Conservation (phyloP, 2,888 invertebrate species). For the Tachystola acroxantha region DNA sequence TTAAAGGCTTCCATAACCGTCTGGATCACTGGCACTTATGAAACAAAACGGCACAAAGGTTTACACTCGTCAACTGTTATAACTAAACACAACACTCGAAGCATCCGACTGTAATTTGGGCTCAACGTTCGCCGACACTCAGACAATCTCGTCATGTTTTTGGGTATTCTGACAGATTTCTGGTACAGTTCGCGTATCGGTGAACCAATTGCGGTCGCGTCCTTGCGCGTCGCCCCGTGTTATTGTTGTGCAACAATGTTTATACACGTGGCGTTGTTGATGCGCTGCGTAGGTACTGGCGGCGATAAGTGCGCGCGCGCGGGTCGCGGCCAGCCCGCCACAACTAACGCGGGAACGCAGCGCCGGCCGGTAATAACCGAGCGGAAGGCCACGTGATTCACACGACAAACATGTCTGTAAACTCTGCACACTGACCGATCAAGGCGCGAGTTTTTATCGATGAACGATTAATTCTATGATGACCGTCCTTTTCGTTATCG, state of each 20-base stretch:
- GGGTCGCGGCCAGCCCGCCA: constrained; percentile 52
- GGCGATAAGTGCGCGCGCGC: constrained; percentile 58
- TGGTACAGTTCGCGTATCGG: too few relatives aligned
- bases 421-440: constrained; percentile 49
- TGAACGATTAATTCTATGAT: constrained; percentile 23
- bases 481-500: not conserved
- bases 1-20: too few relatives aligned
- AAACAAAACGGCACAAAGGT: constrained; percentile 33
- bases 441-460: constrained; percentile 40
- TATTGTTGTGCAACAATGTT: constrained; percentile 75
- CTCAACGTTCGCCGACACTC: constrained; percentile 30
- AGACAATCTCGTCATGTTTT: constrained; percentile 34
- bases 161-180: constrained; percentile 27
- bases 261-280: constrained; percentile 70
- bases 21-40: constrained; percentile 23
- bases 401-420: constrained; percentile 62
- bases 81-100: constrained; percentile 41
- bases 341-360: constrained; percentile 66
- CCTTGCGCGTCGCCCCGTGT: constrained; percentile 65
- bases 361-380: constrained; percentile 57
- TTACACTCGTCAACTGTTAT: constrained; percentile 31
- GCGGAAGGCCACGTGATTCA: constrained; percentile 69
- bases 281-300: constrained; percentile 49
- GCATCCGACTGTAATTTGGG: constrained; percentile 35
- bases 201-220: constrained; percentile 48